phyloP scores from a whole-genome alignment of 2,113 vertebrate genomes.

The Ranitomeya variabilis region DNA sequence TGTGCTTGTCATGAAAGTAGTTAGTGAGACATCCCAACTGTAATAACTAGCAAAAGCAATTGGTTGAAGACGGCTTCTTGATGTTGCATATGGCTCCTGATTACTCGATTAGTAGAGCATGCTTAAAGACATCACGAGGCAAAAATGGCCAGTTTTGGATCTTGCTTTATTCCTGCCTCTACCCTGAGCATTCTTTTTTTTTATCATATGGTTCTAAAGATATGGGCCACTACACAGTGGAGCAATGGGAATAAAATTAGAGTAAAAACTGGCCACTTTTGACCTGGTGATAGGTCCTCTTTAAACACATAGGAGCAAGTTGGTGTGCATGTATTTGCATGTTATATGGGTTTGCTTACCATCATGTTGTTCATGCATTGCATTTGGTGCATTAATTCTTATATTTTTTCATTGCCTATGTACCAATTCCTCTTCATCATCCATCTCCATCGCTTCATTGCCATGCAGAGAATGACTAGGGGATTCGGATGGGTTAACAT shows the following conservation, averaged over 20 bases:
- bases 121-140: not conserved
- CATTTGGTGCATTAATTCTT: slow-evolving; percentile 22
- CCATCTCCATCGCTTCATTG: slow-evolving; percentile 48
- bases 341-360: not conserved
- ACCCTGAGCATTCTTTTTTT: no score
- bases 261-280: no score
- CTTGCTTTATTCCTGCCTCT: no score
- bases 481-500: slow-evolving; percentile 65
- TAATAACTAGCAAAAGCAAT: not conserved
- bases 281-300: no score
- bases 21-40: not conserved
- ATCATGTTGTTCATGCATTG: not conserved
- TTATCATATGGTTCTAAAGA: no score
- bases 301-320: no score
- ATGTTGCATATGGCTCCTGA: not conserved
- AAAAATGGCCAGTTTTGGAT: no score
- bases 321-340: not conserved
- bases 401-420: slow-evolving; percentile 25
- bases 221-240: no score
- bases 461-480: slow-evolving; percentile 58
- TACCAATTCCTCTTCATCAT: slow-evolving; percentile 34
- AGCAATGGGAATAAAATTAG: no score
- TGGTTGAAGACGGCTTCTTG: not conserved
- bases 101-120: not conserved
- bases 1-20: not conserved